Evolutionary conservation across 2,888 invertebrate species (phyloP), one percentile per base, ranked within the genome.

Genomic region (Fragum sueziense): DNA sequence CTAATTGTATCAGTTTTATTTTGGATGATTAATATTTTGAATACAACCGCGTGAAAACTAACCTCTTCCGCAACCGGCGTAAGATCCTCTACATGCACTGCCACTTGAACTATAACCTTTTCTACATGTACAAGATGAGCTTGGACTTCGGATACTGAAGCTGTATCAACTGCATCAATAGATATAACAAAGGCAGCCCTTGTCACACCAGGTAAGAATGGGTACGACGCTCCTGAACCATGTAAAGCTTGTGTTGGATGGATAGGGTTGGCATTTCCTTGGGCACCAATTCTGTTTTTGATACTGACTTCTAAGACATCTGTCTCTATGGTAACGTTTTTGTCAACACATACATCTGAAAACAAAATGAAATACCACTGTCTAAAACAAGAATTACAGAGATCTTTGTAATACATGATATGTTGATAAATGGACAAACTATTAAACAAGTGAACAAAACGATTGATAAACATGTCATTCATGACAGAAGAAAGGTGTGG

Each of bases 301-400:
- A 71, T 34, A 41, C 47, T 61, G 33, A 59, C 71, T 11, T 41
- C 59, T 17, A 71, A 22, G 4, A 41, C 41, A 57, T 71, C 71
- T n/a, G 71, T 34, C 1, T 71, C 37, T 1, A 71, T 57, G 2
- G 59, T 61, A 17, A 71, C 31, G 14, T 71, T 61, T 22, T 41
- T 71, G 22, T 29, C 59, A 2, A 33, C 71, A 71, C 71, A 71
- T 17, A 71, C 20, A 59, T 41, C 71, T 71, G 52, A 29, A 52
- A 69, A 37, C 14, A 37, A 14, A 37, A 37, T 9, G 7, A 37
- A 33, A n/a, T 2, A 61, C 17, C n/a, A n/a, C n/a, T n/a, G n/a
- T n/a, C n/a, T n/a, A n/a, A n/a, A n/a, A n/a, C n/a, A n/a, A n/a
- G n/a, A n/a, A n/a, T n/a, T n/a, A n/a, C n/a, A n/a, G n/a, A n/a